Base-by-base conservation (phyloP, 2,113 vertebrate genomes). In the Serinus canaria region DNA sequence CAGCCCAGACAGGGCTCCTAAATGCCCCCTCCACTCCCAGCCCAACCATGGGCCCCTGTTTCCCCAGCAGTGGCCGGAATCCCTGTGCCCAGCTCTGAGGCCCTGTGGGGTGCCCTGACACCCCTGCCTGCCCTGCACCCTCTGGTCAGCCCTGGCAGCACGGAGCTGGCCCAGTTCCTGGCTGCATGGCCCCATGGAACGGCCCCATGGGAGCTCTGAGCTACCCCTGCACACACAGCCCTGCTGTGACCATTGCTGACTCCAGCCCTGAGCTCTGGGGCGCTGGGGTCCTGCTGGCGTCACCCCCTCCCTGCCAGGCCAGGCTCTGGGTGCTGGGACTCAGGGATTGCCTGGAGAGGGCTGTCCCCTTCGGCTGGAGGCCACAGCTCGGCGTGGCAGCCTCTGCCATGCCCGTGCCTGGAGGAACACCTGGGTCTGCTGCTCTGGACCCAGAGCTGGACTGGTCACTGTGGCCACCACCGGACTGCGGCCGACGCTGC, bases 321-420 rank as follows among this genome's bases (percentile, higher is more conserved):
- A 52, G 6, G 37, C 77, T 7, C 5, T 8, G 37, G 14, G 11
- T 41, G 95, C 74, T 1, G 11, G 33, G 10, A 20, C 43, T 24
- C 17, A 1, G 25, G 24, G 39, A 46, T 1, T 0, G 2, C 24
- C 25, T 6, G 60, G 21, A 76, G 22, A 50, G 10, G 17, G 19
- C 69, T 53, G 84, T 24, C 22, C 55, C 15, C 7, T 67, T 47
- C 68, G 37, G 81, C 47, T 68, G 83, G 49, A 35, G 59, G 33
- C 46, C 33, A 5, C 50, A 69, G 53, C 73, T 55, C 16, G 0
- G 3, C 0, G 1, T 47, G 18, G 47, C 4, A 7, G 43, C 63
- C 47, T 18, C 21, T 25, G 87, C 83, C 37, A 0, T 19, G 49
- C 47, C 35, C 0, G 0, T 13, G 63, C 63, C 77, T 52, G 74